These are phyloP conservation scores for Nycticebus coucang DNA, from an alignment of 2,113 vertebrate genomes.

Conservation along the genomic window DNA sequence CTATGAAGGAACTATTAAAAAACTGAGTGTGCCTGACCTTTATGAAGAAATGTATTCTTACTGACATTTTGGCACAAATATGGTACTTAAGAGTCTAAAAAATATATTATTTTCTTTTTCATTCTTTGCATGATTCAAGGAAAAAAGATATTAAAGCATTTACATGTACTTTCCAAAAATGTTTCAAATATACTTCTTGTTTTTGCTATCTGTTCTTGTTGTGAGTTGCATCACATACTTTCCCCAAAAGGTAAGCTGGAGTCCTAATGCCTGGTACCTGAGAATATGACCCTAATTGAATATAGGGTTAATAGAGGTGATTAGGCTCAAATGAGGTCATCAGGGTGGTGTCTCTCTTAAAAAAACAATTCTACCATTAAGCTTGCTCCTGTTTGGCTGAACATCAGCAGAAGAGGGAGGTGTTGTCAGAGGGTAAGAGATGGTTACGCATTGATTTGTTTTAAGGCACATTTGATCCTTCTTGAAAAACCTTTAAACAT, in stretches of 20 bases:
- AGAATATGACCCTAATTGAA: slow-evolving; percentile 10
- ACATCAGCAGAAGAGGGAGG: neutral
- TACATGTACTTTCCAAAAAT: neutral
- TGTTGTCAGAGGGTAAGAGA: neutral
- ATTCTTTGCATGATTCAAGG: slow-evolving; percentile 23
- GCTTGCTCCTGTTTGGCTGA: neutral
- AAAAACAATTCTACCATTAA: neutral
- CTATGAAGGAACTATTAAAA: neutral
- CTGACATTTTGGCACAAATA: neutral
- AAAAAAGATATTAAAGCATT: slow-evolving; percentile 14
- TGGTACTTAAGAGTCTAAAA: neutral
- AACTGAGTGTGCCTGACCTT: neutral
- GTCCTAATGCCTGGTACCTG: neutral
- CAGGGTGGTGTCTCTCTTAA: neutral
- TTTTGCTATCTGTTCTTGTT: neutral
- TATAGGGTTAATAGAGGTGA: neutral
- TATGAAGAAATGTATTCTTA: neutral
- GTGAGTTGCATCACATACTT: neutral
- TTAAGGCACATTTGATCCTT: slow-evolving; percentile 4
- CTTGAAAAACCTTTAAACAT: neutral
- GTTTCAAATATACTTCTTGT: neutral
- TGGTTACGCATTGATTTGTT: neutral
- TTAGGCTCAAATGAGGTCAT: neutral
- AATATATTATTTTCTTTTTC: neutral
- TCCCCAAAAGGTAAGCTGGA: neutral